Base-by-base conservation (phyloP, 2,888 invertebrate species). In the Gortyna flavago region DNA sequence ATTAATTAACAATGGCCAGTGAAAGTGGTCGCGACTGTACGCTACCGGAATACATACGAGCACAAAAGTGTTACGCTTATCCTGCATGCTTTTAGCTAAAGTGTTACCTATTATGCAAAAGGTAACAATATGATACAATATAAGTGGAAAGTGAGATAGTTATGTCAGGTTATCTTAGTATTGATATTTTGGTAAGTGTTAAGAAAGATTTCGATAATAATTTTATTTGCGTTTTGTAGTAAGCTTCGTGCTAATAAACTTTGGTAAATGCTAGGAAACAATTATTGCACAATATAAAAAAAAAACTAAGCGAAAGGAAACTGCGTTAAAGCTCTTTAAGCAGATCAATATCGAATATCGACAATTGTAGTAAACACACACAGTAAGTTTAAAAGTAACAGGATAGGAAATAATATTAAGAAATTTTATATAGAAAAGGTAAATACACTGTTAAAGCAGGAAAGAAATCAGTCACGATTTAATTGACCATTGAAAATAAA, bases 21-120 rank as follows among this genome's bases (percentile, higher is more conserved):
- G 95, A 95, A 95, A 95, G 95, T 94, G 83, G 78, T 80, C 70
- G 83, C 81, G 85, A 87, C 76, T 81, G 87, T 89, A 89, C 88
- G 73, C 72, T 75, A 54, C 44, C 65, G 59, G 89, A 89, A 90
- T 89, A 90, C 62, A 79, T 82, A 79, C 66, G 38, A 83, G 54
- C 48, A 68, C 54, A 84, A 11, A 68, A 72, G 71, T 81, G 72
- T 87, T 85, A 81, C 85, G 79, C 62, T 89, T 75, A 86, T 90
- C 86, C 89, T 85, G 80, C 38, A 38, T 41, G 68, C 75, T 84
- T 77, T 85, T 78, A 79, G 61, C 59, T 75, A 71, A 79, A 84
- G 80, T 73, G 64, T 57, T 83, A n/a, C 54, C 54, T 54, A 69
- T 86, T 87, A 87, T 86, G 80, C 75, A 88, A 84, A 85, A 79